Evolutionary conservation across 2,797 vertebrate genomes (phyloP), one percentile per base, ranked within the genome.

Genomic region (Cynopterus sphinx): DNA sequence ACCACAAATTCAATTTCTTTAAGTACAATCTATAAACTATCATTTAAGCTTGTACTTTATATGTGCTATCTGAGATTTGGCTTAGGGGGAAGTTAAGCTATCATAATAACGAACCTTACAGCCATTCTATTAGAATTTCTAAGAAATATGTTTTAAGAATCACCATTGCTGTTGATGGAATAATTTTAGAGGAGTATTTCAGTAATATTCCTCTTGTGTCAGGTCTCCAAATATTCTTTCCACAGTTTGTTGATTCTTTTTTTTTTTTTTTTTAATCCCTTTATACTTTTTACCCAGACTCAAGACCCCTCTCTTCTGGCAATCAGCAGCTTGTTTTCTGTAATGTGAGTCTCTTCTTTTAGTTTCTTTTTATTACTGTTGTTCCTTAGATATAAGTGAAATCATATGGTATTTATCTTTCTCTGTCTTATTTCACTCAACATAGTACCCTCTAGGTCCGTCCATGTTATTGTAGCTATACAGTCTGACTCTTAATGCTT

Each of bases 1-100:
- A 61, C 1, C 15, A 91, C 17, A 3, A 5, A 61, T 82, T 57
- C 13, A 53, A 21, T 92, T 90, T 9, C 63, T 82, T 81, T 71
- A 65, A 59, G 28, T 2, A 10, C 19, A 81, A 28, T 73, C 51
- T 77, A 13, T 65, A 73, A 12, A 6, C 22, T 61, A 24, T 75
- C 21, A 49, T 82, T 96, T 85, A 49, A 68, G 78, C 61, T 77
- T 95, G 41, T 71, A 13, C 55, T 57, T 94, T 49, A 83, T 87
- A 13, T 12, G 41, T 36, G 21, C 2, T 46, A 10, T 61, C 51
- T 85, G 53, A 88, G n/a, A 78, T 57, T 49, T 84, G 73, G 8
- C 57, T 12, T 15, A 41, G 15, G 10, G n/a, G 11, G 28, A 4
- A 36, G 51, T 74, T 55, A 89, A 85, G 19, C 74, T 71, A 49